Conservation (phyloP, 2,888 invertebrate species). For the Aphodius granarius region DNA sequence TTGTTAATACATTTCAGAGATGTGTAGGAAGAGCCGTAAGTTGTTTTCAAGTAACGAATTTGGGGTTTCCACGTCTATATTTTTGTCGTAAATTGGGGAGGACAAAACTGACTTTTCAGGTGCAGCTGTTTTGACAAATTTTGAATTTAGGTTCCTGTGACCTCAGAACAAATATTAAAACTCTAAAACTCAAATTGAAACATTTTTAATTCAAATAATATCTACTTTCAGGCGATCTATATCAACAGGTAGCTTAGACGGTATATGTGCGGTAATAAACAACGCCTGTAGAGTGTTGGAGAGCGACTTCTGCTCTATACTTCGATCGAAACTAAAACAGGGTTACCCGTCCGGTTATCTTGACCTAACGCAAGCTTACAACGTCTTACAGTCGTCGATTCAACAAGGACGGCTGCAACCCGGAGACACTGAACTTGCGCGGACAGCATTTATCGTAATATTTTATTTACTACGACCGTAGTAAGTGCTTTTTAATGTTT, state of each 20-base stretch:
- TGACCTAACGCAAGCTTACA: slow-evolving; percentile 81
- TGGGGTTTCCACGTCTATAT: too few relatives aligned
- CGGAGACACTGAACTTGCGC: slow-evolving; percentile 76
- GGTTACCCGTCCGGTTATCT: slow-evolving; percentile 80
- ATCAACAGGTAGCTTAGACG: slow-evolving; percentile 89
- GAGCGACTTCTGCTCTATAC: slow-evolving; percentile 75
- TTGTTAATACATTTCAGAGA: too few relatives aligned
- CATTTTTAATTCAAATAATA: too few relatives aligned
- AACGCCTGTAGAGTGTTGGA: slow-evolving; percentile 88
- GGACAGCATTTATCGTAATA: slow-evolving; percentile 75
- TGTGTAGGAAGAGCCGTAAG: too few relatives aligned
- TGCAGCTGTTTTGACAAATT: too few relatives aligned
- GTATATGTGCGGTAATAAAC: slow-evolving; percentile 95
- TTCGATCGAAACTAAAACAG: slow-evolving; percentile 72
- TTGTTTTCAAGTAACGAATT: too few relatives aligned
- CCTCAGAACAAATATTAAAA: too few relatives aligned
- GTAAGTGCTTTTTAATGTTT: not conserved
- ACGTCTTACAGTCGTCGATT: slow-evolving; percentile 75
- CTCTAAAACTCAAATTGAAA: too few relatives aligned
- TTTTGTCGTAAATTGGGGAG: too few relatives aligned
- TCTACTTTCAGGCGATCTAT: slow-evolving; percentile 73
- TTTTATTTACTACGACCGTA: slow-evolving; percentile 20
- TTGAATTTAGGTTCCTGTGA: too few relatives aligned
- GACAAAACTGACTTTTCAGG: too few relatives aligned
- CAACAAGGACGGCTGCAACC: slow-evolving; percentile 81